Conservation (phyloP, 2,113 vertebrate species). For the cat (Felis catus) region DNA sequence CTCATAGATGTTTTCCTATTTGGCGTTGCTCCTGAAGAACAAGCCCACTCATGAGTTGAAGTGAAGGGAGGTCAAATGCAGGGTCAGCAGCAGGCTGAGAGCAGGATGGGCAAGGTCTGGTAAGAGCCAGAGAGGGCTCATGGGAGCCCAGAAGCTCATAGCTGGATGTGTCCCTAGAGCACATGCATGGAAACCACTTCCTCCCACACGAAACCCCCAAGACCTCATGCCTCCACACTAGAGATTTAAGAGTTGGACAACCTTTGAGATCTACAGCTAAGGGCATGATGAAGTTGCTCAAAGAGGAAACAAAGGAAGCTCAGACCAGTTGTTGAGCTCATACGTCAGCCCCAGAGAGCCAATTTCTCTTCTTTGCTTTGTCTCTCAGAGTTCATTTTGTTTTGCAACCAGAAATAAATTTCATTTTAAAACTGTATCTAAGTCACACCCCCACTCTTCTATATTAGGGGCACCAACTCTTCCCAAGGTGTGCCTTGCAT, state of each 20-base stretch:
- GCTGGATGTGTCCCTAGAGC: not conserved
- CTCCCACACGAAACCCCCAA: not conserved
- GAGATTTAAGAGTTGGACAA: not conserved
- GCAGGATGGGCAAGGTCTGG: too few relatives aligned
- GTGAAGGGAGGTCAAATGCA: not conserved
- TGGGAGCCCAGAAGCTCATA: not conserved
- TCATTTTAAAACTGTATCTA: not conserved
- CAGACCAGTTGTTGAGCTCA: not conserved
- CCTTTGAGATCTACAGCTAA: not conserved
- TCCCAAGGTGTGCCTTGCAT: not conserved
- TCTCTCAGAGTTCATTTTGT: not conserved
- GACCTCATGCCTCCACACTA: not conserved
- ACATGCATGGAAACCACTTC: not conserved
- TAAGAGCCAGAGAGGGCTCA: rapidly evolving
- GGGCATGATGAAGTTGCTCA: not conserved
- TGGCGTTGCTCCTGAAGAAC: not conserved
- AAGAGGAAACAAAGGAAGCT: not conserved
- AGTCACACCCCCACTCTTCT: not conserved
- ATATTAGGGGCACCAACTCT: not conserved
- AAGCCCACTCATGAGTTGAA: not conserved
- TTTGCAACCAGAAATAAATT: not conserved
- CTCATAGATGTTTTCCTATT: not conserved
- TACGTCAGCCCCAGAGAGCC: not conserved
- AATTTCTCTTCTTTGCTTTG: not conserved
- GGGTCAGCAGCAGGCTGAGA: not conserved